Evolutionary conservation across 2,113 vertebrate genomes (phyloP), one percentile per base, ranked within the genome.

Genomic region (Embiotoca jacksoni): DNA sequence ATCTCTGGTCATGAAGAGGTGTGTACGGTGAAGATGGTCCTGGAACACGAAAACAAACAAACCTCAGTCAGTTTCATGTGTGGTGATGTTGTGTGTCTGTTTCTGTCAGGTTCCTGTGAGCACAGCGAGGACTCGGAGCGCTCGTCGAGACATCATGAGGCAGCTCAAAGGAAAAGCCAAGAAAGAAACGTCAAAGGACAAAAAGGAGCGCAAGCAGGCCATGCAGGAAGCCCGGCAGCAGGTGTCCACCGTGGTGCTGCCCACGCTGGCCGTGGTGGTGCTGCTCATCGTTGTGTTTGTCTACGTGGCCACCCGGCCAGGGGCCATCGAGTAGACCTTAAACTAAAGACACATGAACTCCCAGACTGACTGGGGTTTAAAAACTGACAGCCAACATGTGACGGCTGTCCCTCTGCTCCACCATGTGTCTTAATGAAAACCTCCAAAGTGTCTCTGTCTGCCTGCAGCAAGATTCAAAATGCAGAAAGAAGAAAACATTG

Each of bases 211-310:
- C 7, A 98, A 99, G 81, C 96, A 97, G 90, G 97, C 98, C 23
- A 99, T 99, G 97, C 97, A 98, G 84, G 97, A 99, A 74, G 98
- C 98, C 0, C 96, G 98, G 3, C 96, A 96, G 88, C 97, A 99
- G 88, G 95, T 99, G 82, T 92, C 96, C 81, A 99, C 98, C 0
- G 91, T 99, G 0, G 98, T 99, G 54, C 92, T 99, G 59, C 98
- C 98, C 47, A 99, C 98, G 0, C 87, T 99, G 89, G 95, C 95
- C 0, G 84, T 96, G 0, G 93, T 98, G 2, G 96, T 98, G 63
- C 88, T 98, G 16, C 91, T 99, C 70, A 99, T 99, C 1, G 95
- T 99, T 1, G 91, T 99, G 0, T 98, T 99, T 3, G 97, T 99
- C 50, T 99, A 99, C 0, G 96, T 98, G 90, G 97, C 98, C 0